Evolutionary conservation across 2,797 vertebrate species (phyloP).

Genomic region (Eleutherodactylus coqui): DNA sequence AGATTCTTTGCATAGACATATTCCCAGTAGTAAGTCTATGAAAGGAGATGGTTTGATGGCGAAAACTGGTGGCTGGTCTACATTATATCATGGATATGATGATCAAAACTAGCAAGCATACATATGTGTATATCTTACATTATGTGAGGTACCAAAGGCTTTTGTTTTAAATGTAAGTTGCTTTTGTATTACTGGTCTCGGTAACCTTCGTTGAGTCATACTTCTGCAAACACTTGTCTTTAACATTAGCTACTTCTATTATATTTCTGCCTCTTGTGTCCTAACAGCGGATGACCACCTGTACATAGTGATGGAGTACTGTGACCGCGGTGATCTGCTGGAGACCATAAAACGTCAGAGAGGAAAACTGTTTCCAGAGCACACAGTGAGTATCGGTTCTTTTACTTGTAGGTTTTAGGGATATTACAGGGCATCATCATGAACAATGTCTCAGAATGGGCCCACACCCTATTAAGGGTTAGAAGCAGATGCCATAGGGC

Average conservation of each 20-base stretch:
- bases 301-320: conserved; percentile 93
- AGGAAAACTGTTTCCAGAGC: conserved; percentile 80
- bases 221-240: not conserved
- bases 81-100: too few relatives aligned
- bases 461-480: too few relatives aligned
- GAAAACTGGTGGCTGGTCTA: too few relatives aligned
- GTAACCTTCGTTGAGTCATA: not conserved
- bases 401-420: conserved; percentile 41
- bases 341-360: conserved; percentile 86
- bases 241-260: not conserved
- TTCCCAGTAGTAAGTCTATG: not conserved
- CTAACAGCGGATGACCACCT: conserved; percentile 81
- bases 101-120: too few relatives aligned
- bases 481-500: too few relatives aligned
- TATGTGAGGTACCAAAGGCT: not conserved
- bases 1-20: not conserved
- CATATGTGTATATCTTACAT: not conserved
- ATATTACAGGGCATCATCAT: not conserved
- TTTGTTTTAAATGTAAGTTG: not conserved
- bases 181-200: not conserved
- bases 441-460: not conserved
- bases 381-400: conserved; percentile 75
- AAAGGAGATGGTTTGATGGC: not conserved
- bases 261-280: not conserved
- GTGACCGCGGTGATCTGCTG: conserved; percentile 87